These are phyloP conservation scores for Cotesia vestalis DNA, from an alignment of 1,140 invertebrate genomes.

Conservation along the genomic window DNA sequence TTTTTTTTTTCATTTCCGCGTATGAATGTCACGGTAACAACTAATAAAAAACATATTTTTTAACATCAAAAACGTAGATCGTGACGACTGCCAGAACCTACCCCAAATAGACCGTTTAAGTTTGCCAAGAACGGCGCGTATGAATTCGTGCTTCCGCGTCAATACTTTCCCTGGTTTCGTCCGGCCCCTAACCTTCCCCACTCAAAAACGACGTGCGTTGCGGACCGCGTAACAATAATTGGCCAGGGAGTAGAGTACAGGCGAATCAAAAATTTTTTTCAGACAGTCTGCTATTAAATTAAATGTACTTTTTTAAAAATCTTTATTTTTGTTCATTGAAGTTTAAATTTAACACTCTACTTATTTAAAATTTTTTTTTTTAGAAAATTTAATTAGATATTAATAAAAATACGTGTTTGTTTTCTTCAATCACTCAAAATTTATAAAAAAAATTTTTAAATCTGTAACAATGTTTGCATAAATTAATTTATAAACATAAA, in stretches of 20 bases:
- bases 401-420: too few relatives aligned
- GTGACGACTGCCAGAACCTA: slow-evolving; percentile 52
- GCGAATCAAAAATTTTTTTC: slow-evolving; percentile 38
- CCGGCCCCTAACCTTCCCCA: slow-evolving; percentile 63
- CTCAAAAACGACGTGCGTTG: slow-evolving; percentile 48
- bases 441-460: too few relatives aligned
- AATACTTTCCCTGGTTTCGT: slow-evolving; percentile 53
- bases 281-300: background rate
- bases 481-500: too few relatives aligned
- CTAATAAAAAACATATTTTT: slow-evolving; percentile 9
- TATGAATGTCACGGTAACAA: too few relatives aligned
- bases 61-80: background rate
- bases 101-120: slow-evolving; percentile 59
- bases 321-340: too few relatives aligned
- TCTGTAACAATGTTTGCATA: too few relatives aligned
- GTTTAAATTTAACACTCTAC: too few relatives aligned
- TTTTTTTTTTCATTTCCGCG: background rate
- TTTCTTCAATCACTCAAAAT: too few relatives aligned
- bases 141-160: slow-evolving; percentile 47
- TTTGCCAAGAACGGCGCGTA: slow-evolving; percentile 40
- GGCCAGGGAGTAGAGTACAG: slow-evolving; percentile 49
- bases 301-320: too few relatives aligned
- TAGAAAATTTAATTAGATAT: too few relatives aligned
- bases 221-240: slow-evolving; percentile 51
- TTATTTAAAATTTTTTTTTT: too few relatives aligned